These are phyloP conservation scores for Vesta saturnalis DNA, from an alignment of 2,888 invertebrate genomes.

Conservation along the genomic window DNA sequence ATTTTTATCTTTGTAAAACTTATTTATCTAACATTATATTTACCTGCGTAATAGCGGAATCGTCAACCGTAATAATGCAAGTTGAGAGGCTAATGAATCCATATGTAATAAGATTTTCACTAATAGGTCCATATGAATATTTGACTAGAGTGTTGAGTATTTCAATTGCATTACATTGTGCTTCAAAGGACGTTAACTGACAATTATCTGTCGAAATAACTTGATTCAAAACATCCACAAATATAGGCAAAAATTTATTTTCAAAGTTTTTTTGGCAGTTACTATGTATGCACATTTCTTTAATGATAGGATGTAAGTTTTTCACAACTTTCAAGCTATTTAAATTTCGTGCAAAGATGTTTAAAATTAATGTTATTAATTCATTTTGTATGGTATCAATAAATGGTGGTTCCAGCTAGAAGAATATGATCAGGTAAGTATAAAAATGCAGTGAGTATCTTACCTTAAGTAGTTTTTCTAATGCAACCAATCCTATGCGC, in stretches of 20 bases:
- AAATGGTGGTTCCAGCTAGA: slow-evolving; percentile 19
- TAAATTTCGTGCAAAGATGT: slow-evolving; percentile 22
- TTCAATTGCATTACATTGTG: slow-evolving; percentile 34
- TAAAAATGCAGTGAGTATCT: background rate
- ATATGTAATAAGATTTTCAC: slow-evolving; percentile 33
- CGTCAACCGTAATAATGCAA: slow-evolving; percentile 35
- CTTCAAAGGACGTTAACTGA: slow-evolving; percentile 27
- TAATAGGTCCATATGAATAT: slow-evolving; percentile 34
- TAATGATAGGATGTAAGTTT: slow-evolving; percentile 29
- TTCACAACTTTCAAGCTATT: slow-evolving; percentile 21
- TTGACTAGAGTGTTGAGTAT: slow-evolving; percentile 38
- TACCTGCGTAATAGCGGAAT: slow-evolving; percentile 34
- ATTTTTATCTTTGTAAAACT: no score
- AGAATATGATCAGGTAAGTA: background rate
- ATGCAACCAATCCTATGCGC: slow-evolving; percentile 19
- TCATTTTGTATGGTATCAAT: slow-evolving; percentile 18
- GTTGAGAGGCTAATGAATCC: slow-evolving; percentile 36
- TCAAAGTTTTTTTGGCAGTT: slow-evolving; percentile 35
- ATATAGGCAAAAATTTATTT: slow-evolving; percentile 38
- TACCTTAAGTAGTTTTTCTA: slow-evolving; percentile 23
- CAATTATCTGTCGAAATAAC: slow-evolving; percentile 12
- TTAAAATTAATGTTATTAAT: slow-evolving; percentile 16
- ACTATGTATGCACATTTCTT: slow-evolving; percentile 29
- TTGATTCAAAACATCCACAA: slow-evolving; percentile 32
- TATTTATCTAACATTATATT: no score